phyloP scores from a whole-genome alignment of 1,140 invertebrate genomes.

The Aphis craccivora region DNA sequence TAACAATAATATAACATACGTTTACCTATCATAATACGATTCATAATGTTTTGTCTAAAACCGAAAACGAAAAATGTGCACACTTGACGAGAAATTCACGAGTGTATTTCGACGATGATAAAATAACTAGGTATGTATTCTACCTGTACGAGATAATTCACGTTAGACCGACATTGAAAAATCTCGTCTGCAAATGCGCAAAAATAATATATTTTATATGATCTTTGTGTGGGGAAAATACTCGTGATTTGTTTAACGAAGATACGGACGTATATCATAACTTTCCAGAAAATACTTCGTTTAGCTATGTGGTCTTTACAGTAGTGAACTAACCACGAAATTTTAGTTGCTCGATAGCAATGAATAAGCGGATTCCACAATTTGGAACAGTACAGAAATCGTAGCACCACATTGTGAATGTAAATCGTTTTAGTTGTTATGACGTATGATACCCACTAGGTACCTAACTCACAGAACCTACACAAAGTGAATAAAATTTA shows the following conservation, averaged over 20 bases:
- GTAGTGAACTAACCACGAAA: background rate
- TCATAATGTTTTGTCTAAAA: background rate
- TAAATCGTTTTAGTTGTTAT: background rate
- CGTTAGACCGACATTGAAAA: background rate
- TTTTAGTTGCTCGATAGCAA: background rate
- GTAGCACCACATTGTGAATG: background rate
- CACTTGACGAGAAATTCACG: background rate
- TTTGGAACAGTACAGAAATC: background rate
- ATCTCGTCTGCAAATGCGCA: background rate
- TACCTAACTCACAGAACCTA: background rate
- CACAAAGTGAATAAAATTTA: background rate
- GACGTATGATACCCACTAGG: background rate
- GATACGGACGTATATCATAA: background rate
- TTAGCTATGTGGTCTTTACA: background rate
- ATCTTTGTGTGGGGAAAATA: background rate
- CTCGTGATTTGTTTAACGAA: background rate
- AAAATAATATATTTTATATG: background rate
- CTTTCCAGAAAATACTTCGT: background rate
- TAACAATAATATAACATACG: background rate
- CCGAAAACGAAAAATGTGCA: background rate
- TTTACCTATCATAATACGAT: background rate
- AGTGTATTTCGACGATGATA: background rate
- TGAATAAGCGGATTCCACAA: background rate
- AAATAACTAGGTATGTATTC: background rate
- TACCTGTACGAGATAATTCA: background rate